Conservation (phyloP, 1,140 invertebrate genomes). For the Sipha flava region DNA sequence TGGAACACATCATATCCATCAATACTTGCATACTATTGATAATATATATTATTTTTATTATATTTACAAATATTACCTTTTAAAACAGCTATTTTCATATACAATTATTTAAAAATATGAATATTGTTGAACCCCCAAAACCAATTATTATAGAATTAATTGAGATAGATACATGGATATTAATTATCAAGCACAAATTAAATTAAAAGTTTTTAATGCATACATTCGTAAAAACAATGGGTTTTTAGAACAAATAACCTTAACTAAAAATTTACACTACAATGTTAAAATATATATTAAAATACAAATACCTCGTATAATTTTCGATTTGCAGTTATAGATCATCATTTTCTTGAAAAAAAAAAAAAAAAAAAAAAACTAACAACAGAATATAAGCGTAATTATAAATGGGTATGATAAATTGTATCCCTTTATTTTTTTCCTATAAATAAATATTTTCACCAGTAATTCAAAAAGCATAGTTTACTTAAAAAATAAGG, state of each 20-base stretch:
- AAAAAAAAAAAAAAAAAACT: conserved; percentile 3
- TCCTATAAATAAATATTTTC: neutral
- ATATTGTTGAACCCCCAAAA: neutral
- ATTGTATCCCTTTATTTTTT: neutral
- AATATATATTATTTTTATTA: no score
- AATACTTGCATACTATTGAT: no score
- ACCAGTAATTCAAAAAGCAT: neutral
- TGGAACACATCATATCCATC: neutral
- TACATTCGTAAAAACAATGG: neutral
- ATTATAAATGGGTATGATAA: neutral
- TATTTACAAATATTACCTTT: neutral
- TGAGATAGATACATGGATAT: neutral
- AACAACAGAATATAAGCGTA: conserved; percentile 13
- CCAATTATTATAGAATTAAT: neutral
- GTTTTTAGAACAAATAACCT: conserved; percentile 2
- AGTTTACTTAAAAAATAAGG: neutral
- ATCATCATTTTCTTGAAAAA: conserved; percentile 16
- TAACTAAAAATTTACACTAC: neutral
- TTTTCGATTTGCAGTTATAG: conserved; percentile 6
- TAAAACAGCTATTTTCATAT: neutral
- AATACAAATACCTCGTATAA: conserved; percentile 32
- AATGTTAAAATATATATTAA: conserved; percentile 25
- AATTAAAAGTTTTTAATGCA: conserved; percentile 12
- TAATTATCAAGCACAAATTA: neutral
- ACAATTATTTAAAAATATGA: neutral